Conservation (phyloP, 2,888 invertebrate species). For the Zootermopsis nevadensis region DNA sequence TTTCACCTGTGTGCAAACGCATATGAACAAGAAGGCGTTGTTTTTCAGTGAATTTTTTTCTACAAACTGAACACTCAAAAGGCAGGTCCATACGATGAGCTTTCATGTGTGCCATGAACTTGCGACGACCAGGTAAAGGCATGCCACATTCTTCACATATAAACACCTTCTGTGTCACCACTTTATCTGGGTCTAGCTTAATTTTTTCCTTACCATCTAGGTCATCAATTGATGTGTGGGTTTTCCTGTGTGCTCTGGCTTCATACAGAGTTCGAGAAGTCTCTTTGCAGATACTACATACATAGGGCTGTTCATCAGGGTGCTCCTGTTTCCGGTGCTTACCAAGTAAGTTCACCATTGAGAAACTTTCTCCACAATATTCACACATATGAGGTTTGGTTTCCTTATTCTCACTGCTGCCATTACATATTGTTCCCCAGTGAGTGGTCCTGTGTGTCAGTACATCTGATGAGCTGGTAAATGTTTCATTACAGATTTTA, state of each 20-base stretch:
- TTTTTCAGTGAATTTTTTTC: constrained; percentile 50
- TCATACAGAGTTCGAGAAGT: constrained; percentile 52
- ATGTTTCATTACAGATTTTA: constrained; percentile 51
- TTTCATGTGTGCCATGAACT: constrained; percentile 46
- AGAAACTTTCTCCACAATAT: constrained; percentile 50
- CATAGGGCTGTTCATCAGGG: constrained; percentile 53
- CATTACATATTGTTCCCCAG: constrained; percentile 31
- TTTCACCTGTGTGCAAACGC: constrained; percentile 53
- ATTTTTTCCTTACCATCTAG: background rate
- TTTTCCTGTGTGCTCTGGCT: constrained; percentile 52
- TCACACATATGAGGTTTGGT: constrained; percentile 47
- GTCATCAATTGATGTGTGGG: constrained; percentile 43
- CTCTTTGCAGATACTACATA: constrained; percentile 52
- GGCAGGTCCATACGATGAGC: constrained; percentile 23
- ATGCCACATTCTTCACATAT: constrained; percentile 50
- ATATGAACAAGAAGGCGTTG: constrained; percentile 50
- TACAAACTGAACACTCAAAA: constrained; percentile 50
- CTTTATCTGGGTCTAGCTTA: background rate
- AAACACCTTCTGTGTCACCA: constrained; percentile 17
- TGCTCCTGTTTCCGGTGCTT: constrained; percentile 51
- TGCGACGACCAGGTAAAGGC: constrained; percentile 39
- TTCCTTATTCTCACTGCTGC: constrained; percentile 24
- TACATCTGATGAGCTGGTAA: constrained; percentile 52
- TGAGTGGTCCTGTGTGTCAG: constrained; percentile 51
- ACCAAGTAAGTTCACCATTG: constrained; percentile 43